Evolutionary conservation across 2,113 vertebrate genomes (phyloP).

Genomic region (Aegypius monachus): DNA sequence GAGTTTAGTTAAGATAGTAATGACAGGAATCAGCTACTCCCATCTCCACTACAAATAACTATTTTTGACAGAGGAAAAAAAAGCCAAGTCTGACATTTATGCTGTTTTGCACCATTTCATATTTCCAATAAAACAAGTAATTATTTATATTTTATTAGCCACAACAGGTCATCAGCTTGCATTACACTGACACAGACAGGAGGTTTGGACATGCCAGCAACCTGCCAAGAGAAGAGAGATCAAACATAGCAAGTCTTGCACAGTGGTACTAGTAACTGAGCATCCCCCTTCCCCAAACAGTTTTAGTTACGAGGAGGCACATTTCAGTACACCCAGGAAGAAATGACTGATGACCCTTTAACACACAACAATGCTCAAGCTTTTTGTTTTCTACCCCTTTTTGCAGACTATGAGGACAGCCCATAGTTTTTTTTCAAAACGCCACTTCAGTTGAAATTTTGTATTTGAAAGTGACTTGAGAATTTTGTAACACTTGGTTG

Average conservation of each 20-base stretch:
- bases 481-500: neutral
- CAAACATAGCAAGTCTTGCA: neutral
- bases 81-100: neutral
- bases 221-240: slow-evolving; percentile 49
- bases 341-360: neutral
- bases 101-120: neutral
- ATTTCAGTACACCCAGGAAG: neutral
- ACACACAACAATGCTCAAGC: neutral
- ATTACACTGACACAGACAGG: neutral
- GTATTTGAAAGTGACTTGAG: neutral
- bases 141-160: slow-evolving; percentile 54
- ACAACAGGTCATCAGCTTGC: neutral
- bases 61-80: neutral
- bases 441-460: neutral
- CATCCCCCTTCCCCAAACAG: neutral
- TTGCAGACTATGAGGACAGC: neutral
- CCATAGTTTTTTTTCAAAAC: neutral
- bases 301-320: neutral
- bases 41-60: neutral
- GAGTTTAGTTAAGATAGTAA: neutral
- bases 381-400: neutral
- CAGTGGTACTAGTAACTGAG: neutral
- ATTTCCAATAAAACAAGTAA: neutral
- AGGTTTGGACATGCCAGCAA: neutral
- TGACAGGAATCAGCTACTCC: neutral